Evolutionary conservation across 2,888 invertebrate genomes (phyloP).

Genomic region (Beris morrisii): DNA sequence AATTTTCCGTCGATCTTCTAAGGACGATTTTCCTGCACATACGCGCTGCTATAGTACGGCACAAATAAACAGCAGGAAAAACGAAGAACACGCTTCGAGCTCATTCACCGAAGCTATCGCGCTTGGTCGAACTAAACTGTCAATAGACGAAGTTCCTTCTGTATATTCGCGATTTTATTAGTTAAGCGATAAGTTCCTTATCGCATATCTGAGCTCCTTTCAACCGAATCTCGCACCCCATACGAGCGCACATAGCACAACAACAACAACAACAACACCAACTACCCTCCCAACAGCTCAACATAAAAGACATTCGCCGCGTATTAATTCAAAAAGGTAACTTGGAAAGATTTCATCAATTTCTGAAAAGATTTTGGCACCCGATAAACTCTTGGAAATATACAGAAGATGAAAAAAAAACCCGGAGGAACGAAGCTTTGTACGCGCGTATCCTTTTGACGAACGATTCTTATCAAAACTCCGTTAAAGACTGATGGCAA

Average conservation of each 20-base stretch:
- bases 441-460: constrained; percentile 25
- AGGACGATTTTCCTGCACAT: constrained; percentile 14
- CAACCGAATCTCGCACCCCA: no score
- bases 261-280: no score
- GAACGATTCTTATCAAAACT: constrained; percentile 40
- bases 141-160: no score
- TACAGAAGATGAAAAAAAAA: background rate
- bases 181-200: no score
- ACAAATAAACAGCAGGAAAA: constrained; percentile 15
- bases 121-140: no score
- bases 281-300: no score
- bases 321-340: constrained; percentile 10
- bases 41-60: constrained; percentile 19
- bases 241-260: no score
- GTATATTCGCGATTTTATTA: no score
- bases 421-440: constrained; percentile 1
- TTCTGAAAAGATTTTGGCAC: constrained; percentile 26
- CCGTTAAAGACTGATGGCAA: constrained; percentile 37
- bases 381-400: constrained; percentile 24
- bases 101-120: constrained; percentile 5
- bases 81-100: constrained; percentile 3
- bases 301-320: constrained; percentile 11
- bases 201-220: no score
- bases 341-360: constrained; percentile 23
- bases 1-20: constrained; percentile 14